Evolutionary conservation across 2,888 invertebrate genomes (phyloP).

Genomic region (Platypus cylindrus): DNA sequence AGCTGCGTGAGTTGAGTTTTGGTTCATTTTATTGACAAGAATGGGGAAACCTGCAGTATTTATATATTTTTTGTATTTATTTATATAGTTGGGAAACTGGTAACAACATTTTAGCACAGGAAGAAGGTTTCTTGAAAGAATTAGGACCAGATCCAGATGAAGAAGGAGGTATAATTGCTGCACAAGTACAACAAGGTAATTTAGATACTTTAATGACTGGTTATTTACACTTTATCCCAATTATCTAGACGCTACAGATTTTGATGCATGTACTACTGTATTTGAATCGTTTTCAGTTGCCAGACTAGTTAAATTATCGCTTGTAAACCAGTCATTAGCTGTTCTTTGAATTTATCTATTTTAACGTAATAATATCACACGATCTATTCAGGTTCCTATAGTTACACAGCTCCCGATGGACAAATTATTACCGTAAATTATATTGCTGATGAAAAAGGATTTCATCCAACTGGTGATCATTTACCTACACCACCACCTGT

Average conservation of each 20-base stretch:
- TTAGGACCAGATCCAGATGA: constrained; percentile 35
- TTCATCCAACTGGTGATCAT: constrained; percentile 69
- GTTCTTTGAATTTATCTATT: too few species aligned
- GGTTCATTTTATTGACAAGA: too few species aligned
- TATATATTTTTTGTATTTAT: too few species aligned
- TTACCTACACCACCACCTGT: constrained; percentile 75
- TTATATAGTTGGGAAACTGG: constrained; percentile 76
- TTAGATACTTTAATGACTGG: too few species aligned
- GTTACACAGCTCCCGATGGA: constrained; percentile 69
- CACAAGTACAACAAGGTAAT: constrained; percentile 56
- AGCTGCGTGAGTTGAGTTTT: constrained; percentile 53
- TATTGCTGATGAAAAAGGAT: constrained; percentile 72
- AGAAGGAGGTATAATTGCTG: constrained; percentile 50
- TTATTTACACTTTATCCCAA: too few species aligned
- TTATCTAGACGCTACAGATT: too few species aligned
- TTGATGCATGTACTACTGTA: too few species aligned
- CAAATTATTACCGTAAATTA: constrained; percentile 62
- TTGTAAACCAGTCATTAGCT: too few species aligned
- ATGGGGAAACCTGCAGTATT: too few species aligned
- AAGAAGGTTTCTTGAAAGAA: constrained; percentile 61
- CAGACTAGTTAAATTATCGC: too few species aligned
- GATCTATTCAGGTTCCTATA: constrained; percentile 44
- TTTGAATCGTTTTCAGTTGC: too few species aligned
- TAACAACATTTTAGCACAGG: constrained; percentile 67
- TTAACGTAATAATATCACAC: too few species aligned